Percentiles rank a stretch among this genome's conserved stretches.
phyloP scores from a whole-genome alignment of 2,888 invertebrate species.

The Nyleta sp. region DNA sequence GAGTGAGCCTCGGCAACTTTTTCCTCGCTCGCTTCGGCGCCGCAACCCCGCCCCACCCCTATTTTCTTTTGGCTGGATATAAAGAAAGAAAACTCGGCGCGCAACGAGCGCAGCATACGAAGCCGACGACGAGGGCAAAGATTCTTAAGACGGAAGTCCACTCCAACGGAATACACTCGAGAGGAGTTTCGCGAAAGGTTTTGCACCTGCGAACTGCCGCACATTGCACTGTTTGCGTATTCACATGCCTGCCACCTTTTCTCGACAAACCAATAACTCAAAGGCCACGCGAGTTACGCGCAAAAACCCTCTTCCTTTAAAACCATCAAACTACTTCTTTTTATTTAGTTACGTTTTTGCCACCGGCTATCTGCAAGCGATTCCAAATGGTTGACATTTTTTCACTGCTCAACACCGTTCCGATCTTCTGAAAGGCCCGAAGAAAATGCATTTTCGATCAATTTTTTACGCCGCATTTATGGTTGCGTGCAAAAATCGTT shows the following conservation, averaged over 20 bases:
- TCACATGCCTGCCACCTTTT: constrained; percentile 32
- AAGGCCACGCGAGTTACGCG: constrained; percentile 22
- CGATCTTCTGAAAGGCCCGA: background rate
- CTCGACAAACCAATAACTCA: constrained; percentile 47
- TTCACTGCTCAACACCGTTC: background rate
- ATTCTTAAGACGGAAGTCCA: constrained; percentile 57
- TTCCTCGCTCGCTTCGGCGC: constrained; percentile 45
- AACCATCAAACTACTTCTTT: constrained; percentile 16
- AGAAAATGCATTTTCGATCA: too few relatives aligned
- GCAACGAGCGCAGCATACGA: constrained; percentile 42
- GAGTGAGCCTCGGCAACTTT: constrained; percentile 64
- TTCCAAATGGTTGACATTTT: background rate
- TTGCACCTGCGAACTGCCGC: constrained; percentile 45
- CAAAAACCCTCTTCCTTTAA: constrained; percentile 15
- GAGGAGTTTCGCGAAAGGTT: constrained; percentile 47
- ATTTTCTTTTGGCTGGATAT: constrained; percentile 47
- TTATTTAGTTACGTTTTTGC: constrained; percentile 16
- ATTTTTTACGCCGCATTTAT: too few relatives aligned
- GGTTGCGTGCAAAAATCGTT: background rate
- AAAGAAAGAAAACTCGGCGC: constrained; percentile 51
- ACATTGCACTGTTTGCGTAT: constrained; percentile 32
- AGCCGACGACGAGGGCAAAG: constrained; percentile 41
- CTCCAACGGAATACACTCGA: constrained; percentile 44
- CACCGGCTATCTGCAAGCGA: background rate
- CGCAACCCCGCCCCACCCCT: constrained; percentile 42